These are phyloP conservation scores for Pentalonia nigronervosa DNA, from an alignment of 1,140 invertebrate genomes.

Conservation along the genomic window DNA sequence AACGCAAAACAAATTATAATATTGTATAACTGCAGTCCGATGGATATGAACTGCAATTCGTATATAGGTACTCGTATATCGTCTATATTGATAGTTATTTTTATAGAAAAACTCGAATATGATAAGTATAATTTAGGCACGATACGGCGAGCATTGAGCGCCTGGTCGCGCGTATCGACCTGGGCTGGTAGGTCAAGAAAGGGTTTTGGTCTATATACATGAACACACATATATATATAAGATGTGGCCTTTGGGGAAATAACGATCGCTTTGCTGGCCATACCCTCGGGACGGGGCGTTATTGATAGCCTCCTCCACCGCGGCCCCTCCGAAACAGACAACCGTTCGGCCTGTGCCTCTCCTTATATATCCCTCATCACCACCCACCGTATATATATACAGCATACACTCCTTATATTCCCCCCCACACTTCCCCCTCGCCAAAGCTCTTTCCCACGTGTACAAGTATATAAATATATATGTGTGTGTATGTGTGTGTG, in stretches of 20 bases:
- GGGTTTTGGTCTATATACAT: neutral
- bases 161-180: neutral
- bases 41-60: neutral
- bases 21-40: neutral
- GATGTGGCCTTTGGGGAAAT: slow-evolving; percentile 50
- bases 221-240: neutral
- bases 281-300: slow-evolving; percentile 47
- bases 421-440: neutral
- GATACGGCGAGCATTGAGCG: neutral
- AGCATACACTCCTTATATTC: neutral
- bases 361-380: neutral
- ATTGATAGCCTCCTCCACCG: slow-evolving; percentile 45
- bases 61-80: neutral
- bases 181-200: slow-evolving; percentile 33
- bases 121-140: neutral
- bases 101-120: neutral
- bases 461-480: neutral
- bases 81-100: neutral
- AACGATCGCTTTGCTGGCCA: slow-evolving; percentile 53
- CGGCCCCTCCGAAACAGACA: neutral
- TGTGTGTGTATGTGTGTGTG: neutral
- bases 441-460: neutral
- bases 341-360: neutral
- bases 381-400: neutral
- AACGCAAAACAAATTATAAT: neutral